Conservation (phyloP, 2,797 vertebrate genomes). For the Cirrhinus mrigala region DNA sequence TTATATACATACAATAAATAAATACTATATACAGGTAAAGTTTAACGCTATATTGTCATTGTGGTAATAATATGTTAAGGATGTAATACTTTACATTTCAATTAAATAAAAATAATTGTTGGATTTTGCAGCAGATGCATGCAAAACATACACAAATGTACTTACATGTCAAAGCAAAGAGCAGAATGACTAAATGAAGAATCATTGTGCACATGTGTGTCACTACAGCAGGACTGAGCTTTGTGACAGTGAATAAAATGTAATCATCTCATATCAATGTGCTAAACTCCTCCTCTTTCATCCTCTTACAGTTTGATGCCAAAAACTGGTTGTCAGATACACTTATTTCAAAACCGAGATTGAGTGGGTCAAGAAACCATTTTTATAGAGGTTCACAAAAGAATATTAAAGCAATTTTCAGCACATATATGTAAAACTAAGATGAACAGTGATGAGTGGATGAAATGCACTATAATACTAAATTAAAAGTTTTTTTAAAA, state of each 20-base stretch:
- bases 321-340: background rate
- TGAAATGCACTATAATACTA: too few species aligned
- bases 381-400: too few species aligned
- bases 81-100: background rate
- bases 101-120: background rate
- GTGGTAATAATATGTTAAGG: background rate
- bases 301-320: background rate
- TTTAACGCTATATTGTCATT: background rate
- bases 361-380: too few species aligned
- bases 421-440: too few species aligned
- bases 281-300: background rate
- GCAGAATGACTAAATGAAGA: background rate
- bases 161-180: background rate
- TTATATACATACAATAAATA: background rate
- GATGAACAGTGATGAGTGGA: too few species aligned
- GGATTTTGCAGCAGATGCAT: background rate
- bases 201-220: background rate
- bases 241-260: background rate
- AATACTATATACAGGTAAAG: background rate
- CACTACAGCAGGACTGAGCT: background rate
- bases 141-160: background rate
- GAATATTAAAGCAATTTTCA: too few species aligned
- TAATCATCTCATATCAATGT: background rate
- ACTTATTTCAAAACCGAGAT: too few species aligned
- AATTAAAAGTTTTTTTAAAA: too few species aligned